Conservation (phyloP, 2,888 invertebrate genomes). For the Brachylomia viminalis region DNA sequence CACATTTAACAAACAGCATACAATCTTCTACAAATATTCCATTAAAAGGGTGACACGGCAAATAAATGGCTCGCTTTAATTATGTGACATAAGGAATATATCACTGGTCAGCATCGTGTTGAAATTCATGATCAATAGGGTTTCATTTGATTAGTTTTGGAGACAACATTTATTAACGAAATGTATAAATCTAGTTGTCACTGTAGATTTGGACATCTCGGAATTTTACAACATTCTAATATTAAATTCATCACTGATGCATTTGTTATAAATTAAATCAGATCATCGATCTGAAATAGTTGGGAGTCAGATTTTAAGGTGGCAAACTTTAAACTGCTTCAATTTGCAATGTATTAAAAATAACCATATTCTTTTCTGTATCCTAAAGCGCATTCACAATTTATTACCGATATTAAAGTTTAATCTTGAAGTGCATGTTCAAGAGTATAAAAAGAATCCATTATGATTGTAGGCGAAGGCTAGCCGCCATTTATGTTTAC, state of each 20-base stretch:
- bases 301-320: not conserved
- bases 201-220: not conserved
- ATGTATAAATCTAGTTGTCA: constrained; percentile 39
- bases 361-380: constrained; percentile 23
- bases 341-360: constrained; percentile 34
- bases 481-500: constrained; percentile 36
- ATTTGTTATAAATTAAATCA: not conserved
- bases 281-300: not conserved
- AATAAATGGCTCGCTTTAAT: constrained; percentile 56
- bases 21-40: constrained; percentile 18
- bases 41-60: constrained; percentile 39
- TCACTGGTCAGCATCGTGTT: constrained; percentile 36
- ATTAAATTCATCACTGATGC: not conserved
- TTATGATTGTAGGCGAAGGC: constrained; percentile 49
- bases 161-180: constrained; percentile 49
- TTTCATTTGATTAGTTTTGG: constrained; percentile 47
- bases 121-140: constrained; percentile 56
- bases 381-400: constrained; percentile 38
- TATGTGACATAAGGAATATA: constrained; percentile 51
- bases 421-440: constrained; percentile 47
- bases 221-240: not conserved
- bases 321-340: constrained; percentile 14
- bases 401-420: constrained; percentile 55
- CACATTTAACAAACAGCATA: not conserved
- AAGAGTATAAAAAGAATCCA: constrained; percentile 59